phyloP scores from a whole-genome alignment of 2,113 vertebrate species.

The Misgurnus mizolepis region DNA sequence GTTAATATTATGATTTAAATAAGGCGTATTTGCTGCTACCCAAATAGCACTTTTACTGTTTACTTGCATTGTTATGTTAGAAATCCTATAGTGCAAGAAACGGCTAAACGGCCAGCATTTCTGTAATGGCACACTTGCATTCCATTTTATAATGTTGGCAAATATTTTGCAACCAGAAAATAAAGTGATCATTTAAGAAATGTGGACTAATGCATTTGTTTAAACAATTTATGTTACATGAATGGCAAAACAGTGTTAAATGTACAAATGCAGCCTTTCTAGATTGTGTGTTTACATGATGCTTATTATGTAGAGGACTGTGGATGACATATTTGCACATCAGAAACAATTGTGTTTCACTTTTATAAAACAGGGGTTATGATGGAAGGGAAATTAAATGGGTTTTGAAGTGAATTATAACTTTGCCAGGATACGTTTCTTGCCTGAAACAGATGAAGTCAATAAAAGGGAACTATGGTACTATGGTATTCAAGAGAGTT shows the following conservation, averaged over 20 bases:
- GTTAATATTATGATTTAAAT: constrained; percentile 59
- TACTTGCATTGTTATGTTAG: constrained; percentile 47
- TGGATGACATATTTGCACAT: constrained; percentile 70
- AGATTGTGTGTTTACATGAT: constrained; percentile 63
- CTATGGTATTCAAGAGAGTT: neutral
- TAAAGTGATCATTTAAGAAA: constrained; percentile 20
- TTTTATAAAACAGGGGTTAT: constrained; percentile 59
- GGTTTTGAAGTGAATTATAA: constrained; percentile 42
- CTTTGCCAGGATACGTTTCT: neutral
- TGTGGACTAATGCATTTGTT: constrained; percentile 11
- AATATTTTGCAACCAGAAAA: constrained; percentile 38
- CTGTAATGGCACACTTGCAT: constrained; percentile 24
- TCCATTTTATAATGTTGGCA: constrained; percentile 49
- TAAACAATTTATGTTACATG: neutral
- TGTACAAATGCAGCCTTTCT: constrained; percentile 40
- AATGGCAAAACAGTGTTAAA: neutral
- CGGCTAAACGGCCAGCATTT: constrained; percentile 24
- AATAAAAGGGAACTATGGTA: neutral
- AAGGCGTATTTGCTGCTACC: constrained; percentile 63
- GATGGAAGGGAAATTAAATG: constrained; percentile 56
- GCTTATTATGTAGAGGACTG: constrained; percentile 63
- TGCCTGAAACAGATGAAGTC: neutral
- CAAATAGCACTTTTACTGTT: constrained; percentile 65
- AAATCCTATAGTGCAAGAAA: constrained; percentile 2
- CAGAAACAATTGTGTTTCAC: constrained; percentile 48